Evolutionary conservation across 2,113 vertebrate genomes (phyloP), one percentile per base, ranked within the genome.

Genomic region (Mugil cephalus): DNA sequence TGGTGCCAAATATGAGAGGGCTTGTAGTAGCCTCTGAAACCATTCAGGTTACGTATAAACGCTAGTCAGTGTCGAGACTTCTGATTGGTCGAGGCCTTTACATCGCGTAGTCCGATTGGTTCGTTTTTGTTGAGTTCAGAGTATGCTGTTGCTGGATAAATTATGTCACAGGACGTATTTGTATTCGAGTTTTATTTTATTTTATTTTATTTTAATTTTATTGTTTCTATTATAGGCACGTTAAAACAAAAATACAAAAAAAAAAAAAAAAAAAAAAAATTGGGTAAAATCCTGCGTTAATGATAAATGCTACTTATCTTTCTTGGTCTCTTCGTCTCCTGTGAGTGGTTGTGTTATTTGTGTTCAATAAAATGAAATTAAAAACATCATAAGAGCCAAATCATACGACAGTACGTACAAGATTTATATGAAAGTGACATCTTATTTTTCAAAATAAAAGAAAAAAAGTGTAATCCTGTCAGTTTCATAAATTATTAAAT

Each of bases 41-140:
- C 36, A 51, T 55, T 50, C 63, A 86, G 82, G 71, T 64, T 74
- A 12, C 48, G 77, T 52, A 51, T 73, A 64, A 55, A 4, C 1
- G 14, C 53, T 14, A 0, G 13, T 18, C 1, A 88, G 55, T 39
- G 66, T 48, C 39, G 52, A 75, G 80, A 79, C 58, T 74, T 89
- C 45, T 87, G 82, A 94, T 93, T 93, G 91, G 93, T 59, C 59
- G 7, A 8, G 0, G n/a, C 0, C 1, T 17, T 2, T 39, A 8
- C 35, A 91, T 83, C 6, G 19, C 12, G 0, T 1, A 3, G 10
- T 52, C 6, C 60, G 24, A 94, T 94, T 94, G 91, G 92, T 58
- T 65, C 0, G 1, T 18, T 71, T 54, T 54, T 8, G 35, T 12
- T 21, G 19, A 18, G 15, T 40, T 17, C 21, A 43, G 42, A 17